phyloP scores from a whole-genome alignment of 2,113 vertebrate genomes.

The Chinchilla lanigera region DNA sequence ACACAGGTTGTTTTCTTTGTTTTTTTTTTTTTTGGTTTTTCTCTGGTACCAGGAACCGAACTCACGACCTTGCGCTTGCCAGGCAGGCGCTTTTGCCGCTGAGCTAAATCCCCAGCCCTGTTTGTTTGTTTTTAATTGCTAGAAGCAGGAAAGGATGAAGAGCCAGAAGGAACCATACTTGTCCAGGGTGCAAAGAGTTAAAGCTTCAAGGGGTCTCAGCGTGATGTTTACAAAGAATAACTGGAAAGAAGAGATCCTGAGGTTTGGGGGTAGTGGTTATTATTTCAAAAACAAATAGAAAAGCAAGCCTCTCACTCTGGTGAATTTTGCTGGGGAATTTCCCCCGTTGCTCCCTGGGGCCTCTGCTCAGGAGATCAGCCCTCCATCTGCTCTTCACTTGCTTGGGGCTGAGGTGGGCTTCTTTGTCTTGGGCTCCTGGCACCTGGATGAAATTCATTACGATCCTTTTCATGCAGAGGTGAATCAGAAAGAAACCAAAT shows the following conservation, averaged over 20 bases:
- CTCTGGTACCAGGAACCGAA: too few species aligned
- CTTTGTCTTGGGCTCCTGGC: background rate
- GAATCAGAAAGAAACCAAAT: slow-evolving; percentile 53
- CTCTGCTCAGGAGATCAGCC: background rate
- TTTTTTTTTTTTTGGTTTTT: too few species aligned
- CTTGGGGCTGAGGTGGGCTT: background rate
- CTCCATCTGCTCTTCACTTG: background rate
- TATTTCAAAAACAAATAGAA: background rate
- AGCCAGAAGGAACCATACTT: background rate
- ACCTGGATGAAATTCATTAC: background rate
- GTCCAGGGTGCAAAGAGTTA: background rate
- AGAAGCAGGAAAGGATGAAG: background rate
- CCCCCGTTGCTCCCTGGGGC: background rate
- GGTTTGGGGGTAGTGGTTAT: background rate
- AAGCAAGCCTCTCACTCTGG: background rate
- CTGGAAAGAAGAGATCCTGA: background rate
- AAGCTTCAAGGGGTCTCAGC: background rate
- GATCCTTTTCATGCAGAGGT: background rate
- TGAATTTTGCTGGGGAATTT: background rate
- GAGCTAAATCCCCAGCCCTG: too few species aligned
- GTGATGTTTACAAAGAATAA: background rate
- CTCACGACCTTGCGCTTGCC: too few species aligned
- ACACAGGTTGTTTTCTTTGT: too few species aligned
- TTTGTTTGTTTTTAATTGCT: too few species aligned
- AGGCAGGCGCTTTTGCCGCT: too few species aligned